Conservation (phyloP, 2,888 invertebrate genomes). For the Frankliniella intonsa region DNA sequence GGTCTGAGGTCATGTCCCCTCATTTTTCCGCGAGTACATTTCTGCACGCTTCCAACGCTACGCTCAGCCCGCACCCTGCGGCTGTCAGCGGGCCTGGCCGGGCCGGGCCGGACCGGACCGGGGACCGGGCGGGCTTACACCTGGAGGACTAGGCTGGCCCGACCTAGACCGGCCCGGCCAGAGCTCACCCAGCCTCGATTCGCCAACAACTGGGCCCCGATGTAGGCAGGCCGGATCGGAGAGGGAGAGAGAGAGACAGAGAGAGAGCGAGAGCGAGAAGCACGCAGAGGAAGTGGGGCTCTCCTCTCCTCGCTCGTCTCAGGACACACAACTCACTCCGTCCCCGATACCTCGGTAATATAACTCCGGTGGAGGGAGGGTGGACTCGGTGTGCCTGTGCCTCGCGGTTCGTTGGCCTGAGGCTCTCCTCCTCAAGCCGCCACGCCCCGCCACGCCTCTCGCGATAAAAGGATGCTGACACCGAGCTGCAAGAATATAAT, state of each 20-base stretch:
- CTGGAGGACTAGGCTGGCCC: too few relatives aligned
- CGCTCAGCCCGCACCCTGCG: too few relatives aligned
- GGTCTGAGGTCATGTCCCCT: too few relatives aligned
- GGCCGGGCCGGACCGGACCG: not conserved
- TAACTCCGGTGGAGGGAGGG: not conserved
- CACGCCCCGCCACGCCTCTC: too few relatives aligned
- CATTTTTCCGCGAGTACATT: too few relatives aligned
- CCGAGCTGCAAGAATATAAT: too few relatives aligned
- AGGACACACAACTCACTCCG: too few relatives aligned
- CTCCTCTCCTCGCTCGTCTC: not conserved
- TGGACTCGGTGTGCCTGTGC: not conserved
- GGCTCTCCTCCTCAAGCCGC: too few relatives aligned
- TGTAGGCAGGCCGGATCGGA: not conserved
- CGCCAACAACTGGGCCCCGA: conserved; percentile 15
- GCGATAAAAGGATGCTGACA: too few relatives aligned
- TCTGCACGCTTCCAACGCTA: too few relatives aligned
- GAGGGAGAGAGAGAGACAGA: not conserved
- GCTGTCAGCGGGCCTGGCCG: not conserved
- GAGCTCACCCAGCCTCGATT: conserved; percentile 4
- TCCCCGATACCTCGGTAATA: too few relatives aligned
- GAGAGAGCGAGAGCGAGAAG: not conserved
- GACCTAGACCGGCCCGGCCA: not conserved
- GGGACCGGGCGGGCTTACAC: not conserved
- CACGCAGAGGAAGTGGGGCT: not conserved
- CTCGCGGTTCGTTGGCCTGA: too few relatives aligned